Evolutionary conservation across 2,797 vertebrate genomes (phyloP), one percentile per base, ranked within the genome.

Genomic region (Apogon hyalosoma): DNA sequence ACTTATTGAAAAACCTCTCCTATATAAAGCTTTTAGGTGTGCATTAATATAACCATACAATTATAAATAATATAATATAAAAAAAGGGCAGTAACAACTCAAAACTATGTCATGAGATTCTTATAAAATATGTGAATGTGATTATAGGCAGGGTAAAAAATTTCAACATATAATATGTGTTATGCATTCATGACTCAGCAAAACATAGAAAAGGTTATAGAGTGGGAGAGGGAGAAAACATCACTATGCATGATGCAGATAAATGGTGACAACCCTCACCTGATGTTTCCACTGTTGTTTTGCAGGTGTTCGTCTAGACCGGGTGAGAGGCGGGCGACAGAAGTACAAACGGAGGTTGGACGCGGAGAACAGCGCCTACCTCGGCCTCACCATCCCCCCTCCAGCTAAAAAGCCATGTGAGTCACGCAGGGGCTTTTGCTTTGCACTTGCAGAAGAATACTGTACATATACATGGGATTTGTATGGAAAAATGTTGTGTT

Each of bases 341-440:
- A 99, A 99, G 82, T 99, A 99, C 83, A 99, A 98, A 80, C 94
- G 98, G 69, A 94, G 97, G 82, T 81, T 97, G 93, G 97, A 99
- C 77, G 87, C 95, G 0, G 98, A 98, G 47, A 97, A 92, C 83
- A 94, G 95, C 54, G 89, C 93, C 1, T 97, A 97, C 58, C 92
- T 97, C 69, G 96, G 95, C 70, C 91, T 97, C 86, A 95, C 95
- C 58, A 95, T 98, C 52, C 95, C 96, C 24, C 95, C 97, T 8
- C 96, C 96, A 21, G 95, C 95, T 81, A 98, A 98, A 91, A 98
- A 98, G 82, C 96, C 97, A 85, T 15, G 98, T 98, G 91, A 40
- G 96, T 95, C 40, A 2, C 40, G 21, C n/a, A 19, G 2, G 38
- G 16, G 11, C 45, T 15, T 24, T 14, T 45, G 16, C 10, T 11